Evolutionary conservation across 2,888 invertebrate species (phyloP).

Genomic region (Ariolimax columbianus): DNA sequence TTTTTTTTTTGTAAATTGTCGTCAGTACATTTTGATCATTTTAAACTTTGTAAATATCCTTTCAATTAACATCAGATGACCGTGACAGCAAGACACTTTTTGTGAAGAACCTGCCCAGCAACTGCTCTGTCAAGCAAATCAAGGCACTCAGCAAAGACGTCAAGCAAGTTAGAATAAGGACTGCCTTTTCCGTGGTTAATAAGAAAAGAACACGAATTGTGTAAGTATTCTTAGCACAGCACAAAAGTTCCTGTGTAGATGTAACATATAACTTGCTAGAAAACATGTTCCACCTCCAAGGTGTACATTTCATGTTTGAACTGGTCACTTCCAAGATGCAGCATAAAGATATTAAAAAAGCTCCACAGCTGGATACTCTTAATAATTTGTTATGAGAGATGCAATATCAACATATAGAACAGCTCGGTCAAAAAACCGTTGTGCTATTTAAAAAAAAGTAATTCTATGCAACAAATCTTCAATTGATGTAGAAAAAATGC

Average conservation of each 20-base stretch:
- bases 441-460: too few relatives aligned
- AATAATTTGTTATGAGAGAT: too few relatives aligned
- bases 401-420: too few relatives aligned
- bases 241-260: not conserved
- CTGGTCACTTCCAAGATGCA: too few relatives aligned
- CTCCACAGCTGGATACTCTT: too few relatives aligned
- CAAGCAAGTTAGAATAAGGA: slow-evolving; percentile 54
- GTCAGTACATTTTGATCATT: not conserved
- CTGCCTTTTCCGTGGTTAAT: slow-evolving; percentile 1
- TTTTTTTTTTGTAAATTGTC: not conserved
- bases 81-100: slow-evolving; percentile 56
- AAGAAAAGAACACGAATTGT: slow-evolving; percentile 36
- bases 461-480: too few relatives aligned
- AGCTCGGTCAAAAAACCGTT: too few relatives aligned
- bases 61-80: slow-evolving; percentile 47
- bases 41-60: not conserved
- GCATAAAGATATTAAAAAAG: too few relatives aligned
- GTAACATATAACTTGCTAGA: too few relatives aligned
- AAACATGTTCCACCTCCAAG: too few relatives aligned
- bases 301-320: too few relatives aligned
- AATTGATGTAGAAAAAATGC: too few relatives aligned
- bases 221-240: slow-evolving; percentile 25
- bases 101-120: slow-evolving; percentile 56
- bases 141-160: slow-evolving; percentile 57
- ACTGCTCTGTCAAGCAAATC: slow-evolving; percentile 53